Evolutionary conservation across 2,888 invertebrate genomes (phyloP).

Genomic region (Andrena haemorrhoa): DNA sequence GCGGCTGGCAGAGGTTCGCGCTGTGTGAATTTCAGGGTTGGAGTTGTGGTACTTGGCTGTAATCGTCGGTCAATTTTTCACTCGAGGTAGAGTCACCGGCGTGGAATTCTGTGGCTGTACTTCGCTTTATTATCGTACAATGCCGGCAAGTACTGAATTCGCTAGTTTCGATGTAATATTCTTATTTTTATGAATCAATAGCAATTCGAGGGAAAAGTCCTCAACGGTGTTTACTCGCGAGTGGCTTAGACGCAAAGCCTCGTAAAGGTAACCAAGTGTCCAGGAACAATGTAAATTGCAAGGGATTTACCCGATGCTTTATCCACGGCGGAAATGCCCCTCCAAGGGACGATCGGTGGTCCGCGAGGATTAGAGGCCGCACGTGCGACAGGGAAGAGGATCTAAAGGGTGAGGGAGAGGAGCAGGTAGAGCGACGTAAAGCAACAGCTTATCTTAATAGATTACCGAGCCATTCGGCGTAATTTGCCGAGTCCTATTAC

Average conservation of each 20-base stretch:
- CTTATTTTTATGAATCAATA: too few species aligned
- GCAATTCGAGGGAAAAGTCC: neutral
- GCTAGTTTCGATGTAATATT: too few species aligned
- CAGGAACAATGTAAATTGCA: neutral
- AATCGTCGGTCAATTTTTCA: too few species aligned
- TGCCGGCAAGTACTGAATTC: too few species aligned
- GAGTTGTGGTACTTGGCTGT: too few species aligned
- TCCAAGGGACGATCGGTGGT: neutral
- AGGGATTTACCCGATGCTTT: neutral
- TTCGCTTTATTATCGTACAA: too few species aligned
- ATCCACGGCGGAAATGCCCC: neutral
- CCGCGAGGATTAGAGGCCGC: slow-evolving; percentile 14
- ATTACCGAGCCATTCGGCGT: slow-evolving; percentile 73
- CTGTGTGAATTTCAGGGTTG: too few species aligned
- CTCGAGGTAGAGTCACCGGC: too few species aligned
- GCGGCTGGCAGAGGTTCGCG: too few species aligned
- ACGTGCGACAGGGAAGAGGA: neutral
- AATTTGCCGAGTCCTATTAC: slow-evolving; percentile 75
- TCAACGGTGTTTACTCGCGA: too few species aligned
- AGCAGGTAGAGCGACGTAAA: slow-evolving; percentile 48
- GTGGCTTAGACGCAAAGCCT: neutral
- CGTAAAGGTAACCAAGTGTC: slow-evolving; percentile 4
- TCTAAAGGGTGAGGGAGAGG: neutral
- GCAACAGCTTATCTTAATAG: slow-evolving; percentile 78
- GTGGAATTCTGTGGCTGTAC: too few species aligned